These are phyloP conservation scores for Sula dactylatra DNA, from an alignment of 2,113 vertebrate species.

Conservation along the genomic window DNA sequence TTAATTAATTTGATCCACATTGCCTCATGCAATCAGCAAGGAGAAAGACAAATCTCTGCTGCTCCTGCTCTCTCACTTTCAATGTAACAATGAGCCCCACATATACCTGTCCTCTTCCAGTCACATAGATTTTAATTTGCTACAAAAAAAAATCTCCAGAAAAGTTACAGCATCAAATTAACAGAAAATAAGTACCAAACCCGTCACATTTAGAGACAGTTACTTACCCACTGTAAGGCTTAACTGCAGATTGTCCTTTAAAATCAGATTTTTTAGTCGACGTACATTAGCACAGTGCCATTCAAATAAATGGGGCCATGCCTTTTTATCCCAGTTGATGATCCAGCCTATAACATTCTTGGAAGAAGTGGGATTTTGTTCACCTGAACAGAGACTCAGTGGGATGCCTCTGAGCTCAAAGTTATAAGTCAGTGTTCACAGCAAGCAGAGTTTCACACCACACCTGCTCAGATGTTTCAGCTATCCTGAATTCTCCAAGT, in stretches of 20 bases:
- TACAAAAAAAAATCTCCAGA: not conserved
- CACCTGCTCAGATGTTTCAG: constrained; percentile 36
- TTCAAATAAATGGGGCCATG: not conserved
- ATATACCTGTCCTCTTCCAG: not conserved
- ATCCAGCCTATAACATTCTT: not conserved
- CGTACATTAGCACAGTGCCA: not conserved
- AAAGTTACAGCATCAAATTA: not conserved
- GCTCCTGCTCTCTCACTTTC: not conserved
- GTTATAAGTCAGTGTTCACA: not conserved
- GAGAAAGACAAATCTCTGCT: not conserved
- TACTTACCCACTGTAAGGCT: not conserved
- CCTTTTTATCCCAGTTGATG: not conserved
- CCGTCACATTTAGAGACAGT: not conserved
- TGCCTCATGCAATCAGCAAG: not conserved
- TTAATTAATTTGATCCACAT: not conserved
- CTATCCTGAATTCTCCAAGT: not conserved
- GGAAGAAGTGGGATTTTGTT: not conserved
- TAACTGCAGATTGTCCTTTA: not conserved
- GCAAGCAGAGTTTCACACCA: constrained; percentile 3
- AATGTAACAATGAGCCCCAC: not conserved
- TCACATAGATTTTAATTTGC: not conserved
- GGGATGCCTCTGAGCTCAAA: not conserved
- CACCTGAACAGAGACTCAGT: constrained; percentile 19
- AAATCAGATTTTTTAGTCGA: not conserved
- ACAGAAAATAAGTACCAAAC: not conserved